Evolutionary conservation across 2,888 invertebrate species (phyloP).

Genomic region (Parnassius mnemosyne): DNA sequence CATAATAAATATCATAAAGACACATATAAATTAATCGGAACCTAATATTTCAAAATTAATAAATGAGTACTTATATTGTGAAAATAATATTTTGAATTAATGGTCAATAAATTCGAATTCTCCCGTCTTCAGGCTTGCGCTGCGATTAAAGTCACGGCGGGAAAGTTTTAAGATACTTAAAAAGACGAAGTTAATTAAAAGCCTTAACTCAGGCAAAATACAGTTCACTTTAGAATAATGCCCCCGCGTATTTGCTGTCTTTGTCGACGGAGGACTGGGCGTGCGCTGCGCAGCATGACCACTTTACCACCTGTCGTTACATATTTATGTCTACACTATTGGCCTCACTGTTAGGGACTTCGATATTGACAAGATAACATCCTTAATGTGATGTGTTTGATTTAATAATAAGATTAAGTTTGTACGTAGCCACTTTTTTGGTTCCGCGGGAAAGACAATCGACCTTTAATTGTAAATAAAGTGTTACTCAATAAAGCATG

Average conservation of each 20-base stretch:
- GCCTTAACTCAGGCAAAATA: constrained; percentile 25
- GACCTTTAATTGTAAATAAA: constrained; percentile 44
- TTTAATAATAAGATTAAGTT: constrained; percentile 81
- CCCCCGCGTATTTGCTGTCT: constrained; percentile 45
- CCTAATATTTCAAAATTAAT: constrained; percentile 81
- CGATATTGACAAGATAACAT: constrained; percentile 81
- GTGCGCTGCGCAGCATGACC: constrained; percentile 78
- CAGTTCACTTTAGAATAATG: constrained; percentile 57
- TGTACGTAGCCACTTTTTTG: constrained; percentile 59
- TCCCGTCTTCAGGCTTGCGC: constrained; percentile 79
- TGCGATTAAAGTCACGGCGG: constrained; percentile 49
- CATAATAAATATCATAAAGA: constrained; percentile 80
- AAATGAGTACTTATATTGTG: constrained; percentile 81
- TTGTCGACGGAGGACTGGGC: constrained; percentile 52
- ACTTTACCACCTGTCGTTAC: constrained; percentile 81
- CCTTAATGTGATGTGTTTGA: constrained; percentile 82
- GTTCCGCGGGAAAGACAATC: constrained; percentile 60
- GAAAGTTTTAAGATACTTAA: constrained; percentile 38
- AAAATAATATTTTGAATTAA: constrained; percentile 81
- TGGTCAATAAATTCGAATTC: constrained; percentile 81
- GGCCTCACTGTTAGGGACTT: constrained; percentile 80
- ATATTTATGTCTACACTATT: constrained; percentile 81
- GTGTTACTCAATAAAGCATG: constrained; percentile 28
- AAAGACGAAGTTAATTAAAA: constrained; percentile 25
- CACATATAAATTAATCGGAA: constrained; percentile 81